Evolutionary conservation across 2,888 invertebrate genomes (phyloP).

Genomic region (Erebia aethiops): DNA sequence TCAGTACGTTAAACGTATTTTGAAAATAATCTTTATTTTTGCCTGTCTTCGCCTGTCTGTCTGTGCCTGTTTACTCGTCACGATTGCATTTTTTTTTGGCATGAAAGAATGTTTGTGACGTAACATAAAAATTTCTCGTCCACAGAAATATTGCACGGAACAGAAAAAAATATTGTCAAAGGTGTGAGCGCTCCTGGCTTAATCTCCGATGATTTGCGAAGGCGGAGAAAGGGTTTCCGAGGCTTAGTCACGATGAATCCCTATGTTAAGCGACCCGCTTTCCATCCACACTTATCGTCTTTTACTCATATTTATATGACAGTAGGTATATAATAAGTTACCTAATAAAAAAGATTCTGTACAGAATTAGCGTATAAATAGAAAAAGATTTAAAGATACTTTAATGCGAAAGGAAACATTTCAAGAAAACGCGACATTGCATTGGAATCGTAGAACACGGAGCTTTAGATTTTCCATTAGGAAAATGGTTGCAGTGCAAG

Average conservation of each 20-base stretch:
- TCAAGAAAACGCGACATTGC: conserved; percentile 3
- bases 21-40: too few species aligned
- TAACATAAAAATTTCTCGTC: neutral
- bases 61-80: too few species aligned
- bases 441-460: neutral
- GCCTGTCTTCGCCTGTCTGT: too few species aligned
- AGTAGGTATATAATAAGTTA: conserved; percentile 53
- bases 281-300: conserved; percentile 59
- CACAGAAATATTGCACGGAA: neutral
- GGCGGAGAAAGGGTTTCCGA: conserved; percentile 77
- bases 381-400: conserved; percentile 36
- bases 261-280: conserved; percentile 61
- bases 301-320: conserved; percentile 66
- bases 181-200: conserved; percentile 72
- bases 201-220: conserved; percentile 80
- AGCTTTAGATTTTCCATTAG: conserved; percentile 11
- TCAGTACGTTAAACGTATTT: too few species aligned
- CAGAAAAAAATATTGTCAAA: conserved; percentile 46
- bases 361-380: too few species aligned
- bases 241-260: conserved; percentile 62
- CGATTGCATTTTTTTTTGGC: too few species aligned
- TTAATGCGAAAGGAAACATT: neutral
- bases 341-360: too few species aligned
- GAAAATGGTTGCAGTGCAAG: conserved; percentile 12
- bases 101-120: too few species aligned